Percentiles rank a stretch among this genome's conserved stretches.
Conservation (phyloP, 1,140 invertebrate species). For the Ceratosolen solmsi region DNA sequence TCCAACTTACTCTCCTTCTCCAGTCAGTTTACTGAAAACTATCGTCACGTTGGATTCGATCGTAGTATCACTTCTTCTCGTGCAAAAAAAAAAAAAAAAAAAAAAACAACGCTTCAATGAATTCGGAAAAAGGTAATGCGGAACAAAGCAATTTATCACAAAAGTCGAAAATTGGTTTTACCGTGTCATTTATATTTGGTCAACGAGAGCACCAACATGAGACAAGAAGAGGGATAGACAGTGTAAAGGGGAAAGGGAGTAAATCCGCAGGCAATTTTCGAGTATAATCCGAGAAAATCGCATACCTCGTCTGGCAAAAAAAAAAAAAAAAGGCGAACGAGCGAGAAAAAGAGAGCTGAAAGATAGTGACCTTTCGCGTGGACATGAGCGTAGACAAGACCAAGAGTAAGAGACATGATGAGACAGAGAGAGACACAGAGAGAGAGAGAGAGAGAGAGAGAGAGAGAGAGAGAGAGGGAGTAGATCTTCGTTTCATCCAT, state of each 20-base stretch:
- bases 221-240: background rate
- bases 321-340: constrained; percentile 7
- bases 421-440: constrained; percentile 7
- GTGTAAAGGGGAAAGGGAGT: no score
- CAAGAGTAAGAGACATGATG: background rate
- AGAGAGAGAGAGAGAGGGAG: background rate
- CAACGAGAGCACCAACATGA: background rate
- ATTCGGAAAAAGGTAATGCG: background rate
- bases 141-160: constrained; percentile 33
- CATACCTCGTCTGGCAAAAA: background rate
- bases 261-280: constrained; percentile 36
- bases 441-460: constrained; percentile 7
- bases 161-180: constrained; percentile 41
- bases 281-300: constrained; percentile 45
- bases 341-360: background rate
- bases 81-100: no score
- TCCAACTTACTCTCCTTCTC: no score
- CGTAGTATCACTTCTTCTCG: no score
- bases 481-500: background rate
- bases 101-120: background rate
- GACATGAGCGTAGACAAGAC: background rate
- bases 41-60: no score
- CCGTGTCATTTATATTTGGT: background rate
- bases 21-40: background rate
- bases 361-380: constrained; percentile 46